phyloP scores from a whole-genome alignment of 2,113 vertebrate species.

The Candoia aspera region DNA sequence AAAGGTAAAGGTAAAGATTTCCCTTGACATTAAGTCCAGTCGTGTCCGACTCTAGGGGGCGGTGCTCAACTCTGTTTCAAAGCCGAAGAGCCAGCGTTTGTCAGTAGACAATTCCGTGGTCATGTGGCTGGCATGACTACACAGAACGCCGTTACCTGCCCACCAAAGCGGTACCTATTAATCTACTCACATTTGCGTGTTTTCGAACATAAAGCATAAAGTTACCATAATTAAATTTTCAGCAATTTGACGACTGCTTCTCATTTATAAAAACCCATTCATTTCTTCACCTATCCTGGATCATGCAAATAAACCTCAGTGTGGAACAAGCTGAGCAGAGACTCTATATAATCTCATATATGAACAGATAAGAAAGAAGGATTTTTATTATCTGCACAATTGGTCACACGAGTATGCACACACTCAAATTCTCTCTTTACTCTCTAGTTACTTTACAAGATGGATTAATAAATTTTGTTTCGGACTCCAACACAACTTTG shows the following conservation, averaged over 20 bases:
- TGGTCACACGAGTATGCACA: neutral
- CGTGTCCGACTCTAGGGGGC: too few species aligned
- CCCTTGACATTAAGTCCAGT: too few species aligned
- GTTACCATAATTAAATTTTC: neutral
- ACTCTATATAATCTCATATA: neutral
- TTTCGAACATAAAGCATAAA: too few species aligned
- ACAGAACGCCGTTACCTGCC: too few species aligned
- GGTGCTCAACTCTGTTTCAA: too few species aligned
- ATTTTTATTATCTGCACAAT: neutral
- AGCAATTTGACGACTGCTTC: neutral
- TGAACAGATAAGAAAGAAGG: neutral
- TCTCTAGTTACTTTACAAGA: constrained; percentile 40
- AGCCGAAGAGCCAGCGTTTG: too few species aligned
- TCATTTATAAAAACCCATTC: neutral
- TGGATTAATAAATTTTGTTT: constrained; percentile 53
- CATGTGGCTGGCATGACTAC: too few species aligned
- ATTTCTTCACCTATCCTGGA: neutral
- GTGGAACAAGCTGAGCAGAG: neutral
- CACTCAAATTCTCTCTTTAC: constrained; percentile 7
- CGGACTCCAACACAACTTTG: constrained; percentile 52
- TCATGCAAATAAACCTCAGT: neutral
- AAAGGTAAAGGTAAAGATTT: too few species aligned
- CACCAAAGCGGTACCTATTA: too few species aligned
- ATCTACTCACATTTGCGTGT: too few species aligned
- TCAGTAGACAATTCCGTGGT: too few species aligned